These are phyloP conservation scores for Oryzaephilus surinamensis DNA, from an alignment of 1,140 invertebrate genomes.

Conservation along the genomic window DNA sequence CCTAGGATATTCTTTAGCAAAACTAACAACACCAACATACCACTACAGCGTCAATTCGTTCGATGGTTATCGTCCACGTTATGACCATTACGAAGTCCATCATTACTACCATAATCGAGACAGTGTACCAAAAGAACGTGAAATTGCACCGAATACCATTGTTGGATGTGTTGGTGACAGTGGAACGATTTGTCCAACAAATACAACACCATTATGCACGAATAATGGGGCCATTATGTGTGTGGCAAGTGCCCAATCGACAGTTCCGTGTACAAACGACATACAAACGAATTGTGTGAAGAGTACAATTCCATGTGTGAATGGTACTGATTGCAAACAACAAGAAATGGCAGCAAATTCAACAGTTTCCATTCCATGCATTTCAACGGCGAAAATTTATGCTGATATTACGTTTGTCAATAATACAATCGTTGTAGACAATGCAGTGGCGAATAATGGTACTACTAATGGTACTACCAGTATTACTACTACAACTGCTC, in stretches of 20 bases:
- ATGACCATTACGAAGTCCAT: slow-evolving; percentile 16
- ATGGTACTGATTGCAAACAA: slow-evolving; percentile 7
- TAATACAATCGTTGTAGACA: slow-evolving; percentile 4
- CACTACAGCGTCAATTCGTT: slow-evolving; percentile 12
- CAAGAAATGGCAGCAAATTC: slow-evolving; percentile 9
- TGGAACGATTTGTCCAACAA: slow-evolving; percentile 11
- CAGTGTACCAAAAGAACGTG: slow-evolving; percentile 8
- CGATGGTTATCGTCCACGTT: slow-evolving; percentile 14
- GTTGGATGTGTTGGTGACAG: slow-evolving; percentile 13
- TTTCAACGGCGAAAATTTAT: slow-evolving; percentile 9
- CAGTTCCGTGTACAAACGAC: slow-evolving; percentile 13
- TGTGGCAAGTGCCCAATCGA: slow-evolving; percentile 11
- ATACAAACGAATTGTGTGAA: slow-evolving; percentile 8
- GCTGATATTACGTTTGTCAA: slow-evolving; percentile 8
- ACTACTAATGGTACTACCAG: slow-evolving; percentile 1
- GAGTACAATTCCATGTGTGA: slow-evolving; percentile 10
- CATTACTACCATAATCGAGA: slow-evolving; percentile 19
- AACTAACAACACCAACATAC: slow-evolving; percentile 10
- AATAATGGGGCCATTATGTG: slow-evolving; percentile 18
- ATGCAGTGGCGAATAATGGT: not conserved
- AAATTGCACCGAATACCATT: slow-evolving; percentile 10
- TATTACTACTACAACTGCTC: not conserved
- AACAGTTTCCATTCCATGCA: slow-evolving; percentile 12
- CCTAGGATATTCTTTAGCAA: slow-evolving; percentile 11
- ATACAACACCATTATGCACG: slow-evolving; percentile 15